Evolutionary conservation across 2,113 vertebrate genomes (phyloP), one percentile per base, ranked within the genome.

Genomic region (Odontophorus gujanensis): DNA sequence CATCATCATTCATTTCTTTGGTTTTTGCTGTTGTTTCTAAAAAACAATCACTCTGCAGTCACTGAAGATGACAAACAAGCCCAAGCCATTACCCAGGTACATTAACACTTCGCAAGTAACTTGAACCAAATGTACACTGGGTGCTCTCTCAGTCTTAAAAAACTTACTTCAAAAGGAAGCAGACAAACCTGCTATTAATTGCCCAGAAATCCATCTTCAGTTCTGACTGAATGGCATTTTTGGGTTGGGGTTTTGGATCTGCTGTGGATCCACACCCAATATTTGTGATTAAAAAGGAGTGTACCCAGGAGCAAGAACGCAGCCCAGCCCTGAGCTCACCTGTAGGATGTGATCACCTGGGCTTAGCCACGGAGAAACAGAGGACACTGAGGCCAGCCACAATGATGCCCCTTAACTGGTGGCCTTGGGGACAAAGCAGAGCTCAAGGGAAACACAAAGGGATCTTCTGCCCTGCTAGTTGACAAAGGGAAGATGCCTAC

Each of bases 281-380:
- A 48, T 22, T 55, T 43, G 22, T 12, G 25, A 47, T 73, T 4
- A n/a, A 47, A 65, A 2, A 17, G 12, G n/a, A 55, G 36, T 1
- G 0, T 16, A 59, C 22, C 18, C 59, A 32, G 25, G n/a, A 57
- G 63, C 18, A 65, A 43, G 43, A 43, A 13, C 0, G 1, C 2
- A 28, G 30, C 61, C n/a, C 74, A 30, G 48, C 11, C 12, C 34
- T 57, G n/a, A 58, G 26, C 15, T 62, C 38, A 50, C 3, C 45
- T 12, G 7, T 11, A 32, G 21, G 15, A n/a, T 3, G 36, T 19
- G 34, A 50, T 61, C 8, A 40, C 21, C 4, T 1, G 4, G 38
- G 61, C 16, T 17, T 24, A 34, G 34, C 13, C 22, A 28, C 1
- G 32, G 26, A 57, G 15, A 11, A 7, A 68, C 6, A 42, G 55